These are phyloP conservation scores for Marisa cornuarietis DNA, from an alignment of 1,140 invertebrate species.

Conservation along the genomic window DNA sequence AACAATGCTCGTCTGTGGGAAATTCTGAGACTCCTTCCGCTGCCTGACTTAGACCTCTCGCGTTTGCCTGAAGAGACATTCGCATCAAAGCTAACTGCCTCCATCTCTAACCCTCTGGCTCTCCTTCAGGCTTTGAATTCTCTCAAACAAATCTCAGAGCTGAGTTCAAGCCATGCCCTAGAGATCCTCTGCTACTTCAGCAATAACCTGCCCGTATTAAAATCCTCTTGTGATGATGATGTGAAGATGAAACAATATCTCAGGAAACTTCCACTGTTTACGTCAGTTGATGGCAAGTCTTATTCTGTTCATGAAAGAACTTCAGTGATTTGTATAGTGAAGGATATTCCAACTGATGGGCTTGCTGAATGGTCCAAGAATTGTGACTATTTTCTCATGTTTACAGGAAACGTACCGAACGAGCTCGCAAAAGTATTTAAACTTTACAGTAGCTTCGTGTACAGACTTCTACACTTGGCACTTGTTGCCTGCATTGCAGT, in stretches of 20 bases:
- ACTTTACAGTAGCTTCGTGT: not conserved
- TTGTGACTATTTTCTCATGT: not conserved
- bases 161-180: not conserved
- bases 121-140: constrained; percentile 7
- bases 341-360: not conserved
- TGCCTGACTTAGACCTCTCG: not conserved
- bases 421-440: not conserved
- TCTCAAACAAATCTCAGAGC: not conserved
- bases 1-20: not conserved
- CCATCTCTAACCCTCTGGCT: constrained; percentile 7
- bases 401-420: not conserved
- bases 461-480: not conserved
- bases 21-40: not conserved
- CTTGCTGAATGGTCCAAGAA: not conserved
- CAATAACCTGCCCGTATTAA: not conserved
- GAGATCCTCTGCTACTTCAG: constrained; percentile 10
- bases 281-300: not conserved
- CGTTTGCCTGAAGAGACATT: not conserved
- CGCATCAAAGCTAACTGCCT: not conserved
- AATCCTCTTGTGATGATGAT: not conserved
- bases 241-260: not conserved
- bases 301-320: not conserved
- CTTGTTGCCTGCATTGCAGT: not conserved
- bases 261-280: constrained; percentile 6
- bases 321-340: not conserved